Evolutionary conservation across 2,113 vertebrate genomes (phyloP).

Genomic region (Rafetus swinhoei): DNA sequence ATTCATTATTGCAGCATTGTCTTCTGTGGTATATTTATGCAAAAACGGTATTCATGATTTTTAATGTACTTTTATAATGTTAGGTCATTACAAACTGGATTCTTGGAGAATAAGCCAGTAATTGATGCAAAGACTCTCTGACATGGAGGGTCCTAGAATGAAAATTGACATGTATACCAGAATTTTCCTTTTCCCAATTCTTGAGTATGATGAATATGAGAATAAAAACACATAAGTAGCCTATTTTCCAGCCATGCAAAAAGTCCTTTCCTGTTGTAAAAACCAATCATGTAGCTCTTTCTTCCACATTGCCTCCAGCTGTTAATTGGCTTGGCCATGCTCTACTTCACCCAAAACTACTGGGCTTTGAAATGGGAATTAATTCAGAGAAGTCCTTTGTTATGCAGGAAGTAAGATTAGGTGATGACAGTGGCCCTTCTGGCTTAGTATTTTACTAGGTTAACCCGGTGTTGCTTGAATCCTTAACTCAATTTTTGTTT

Average conservation of each 20-base stretch:
- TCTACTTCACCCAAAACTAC: neutral
- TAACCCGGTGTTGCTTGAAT: too few relatives aligned
- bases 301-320: neutral
- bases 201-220: neutral
- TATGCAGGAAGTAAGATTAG: neutral
- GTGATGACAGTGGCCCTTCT: rapidly evolving
- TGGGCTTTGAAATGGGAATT: neutral
- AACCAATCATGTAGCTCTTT: neutral
- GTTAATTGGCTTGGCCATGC: neutral
- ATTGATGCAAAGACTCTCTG: neutral
- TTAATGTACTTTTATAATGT: neutral
- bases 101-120: neutral
- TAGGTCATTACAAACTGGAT: neutral
- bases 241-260: neutral
- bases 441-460: neutral
- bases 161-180: rapidly evolving
- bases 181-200: neutral
- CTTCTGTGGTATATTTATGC: neutral
- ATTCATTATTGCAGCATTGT: neutral
- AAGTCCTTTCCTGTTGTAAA: neutral
- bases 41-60: neutral
- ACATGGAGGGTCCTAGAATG: neutral
- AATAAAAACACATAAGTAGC: neutral
- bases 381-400: neutral
- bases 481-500: too few relatives aligned